phyloP scores from a whole-genome alignment of 1,140 invertebrate genomes.

The Drosophila dunni region DNA sequence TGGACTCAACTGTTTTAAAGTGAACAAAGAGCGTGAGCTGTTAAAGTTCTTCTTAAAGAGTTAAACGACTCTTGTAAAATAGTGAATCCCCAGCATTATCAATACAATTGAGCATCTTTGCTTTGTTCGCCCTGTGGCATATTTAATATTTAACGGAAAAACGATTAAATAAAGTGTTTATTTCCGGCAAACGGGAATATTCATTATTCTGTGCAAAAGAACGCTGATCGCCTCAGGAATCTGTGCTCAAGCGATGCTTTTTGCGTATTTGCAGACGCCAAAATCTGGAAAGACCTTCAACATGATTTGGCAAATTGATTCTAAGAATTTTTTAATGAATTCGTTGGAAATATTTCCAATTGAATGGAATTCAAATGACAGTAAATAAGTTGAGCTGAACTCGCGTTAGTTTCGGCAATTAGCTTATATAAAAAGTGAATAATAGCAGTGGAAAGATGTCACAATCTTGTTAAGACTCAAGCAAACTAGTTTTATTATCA shows the following conservation, averaged over 20 bases:
- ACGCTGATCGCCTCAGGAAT: not conserved
- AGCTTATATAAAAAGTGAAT: conserved; percentile 20
- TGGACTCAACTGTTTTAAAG: too few relatives aligned
- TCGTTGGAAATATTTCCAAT: conserved; percentile 6
- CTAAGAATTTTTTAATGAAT: conserved; percentile 10
- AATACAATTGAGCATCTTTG: not conserved
- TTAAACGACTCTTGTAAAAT: not conserved
- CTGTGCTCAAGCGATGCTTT: not conserved
- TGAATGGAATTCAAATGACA: conserved; percentile 11
- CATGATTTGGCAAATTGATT: conserved; percentile 21
- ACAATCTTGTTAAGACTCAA: conserved; percentile 4
- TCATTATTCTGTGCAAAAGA: not conserved
- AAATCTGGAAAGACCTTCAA: conserved; percentile 9
- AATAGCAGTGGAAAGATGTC: conserved; percentile 21
- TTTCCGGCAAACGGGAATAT: not conserved
- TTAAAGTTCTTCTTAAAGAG: too few relatives aligned
- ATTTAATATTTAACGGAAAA: not conserved
- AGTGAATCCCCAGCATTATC: not conserved
- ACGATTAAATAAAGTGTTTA: not conserved
- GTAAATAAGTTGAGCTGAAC: conserved; percentile 7
- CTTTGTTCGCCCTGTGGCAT: not conserved
- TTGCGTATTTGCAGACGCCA: conserved; percentile 3
- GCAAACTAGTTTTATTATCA: too few relatives aligned
- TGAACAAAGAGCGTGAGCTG: too few relatives aligned
- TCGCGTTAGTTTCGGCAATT: conserved; percentile 29